These are phyloP conservation scores for Silurus aristotelis DNA, from an alignment of 2,797 vertebrate species.

Conservation along the genomic window DNA sequence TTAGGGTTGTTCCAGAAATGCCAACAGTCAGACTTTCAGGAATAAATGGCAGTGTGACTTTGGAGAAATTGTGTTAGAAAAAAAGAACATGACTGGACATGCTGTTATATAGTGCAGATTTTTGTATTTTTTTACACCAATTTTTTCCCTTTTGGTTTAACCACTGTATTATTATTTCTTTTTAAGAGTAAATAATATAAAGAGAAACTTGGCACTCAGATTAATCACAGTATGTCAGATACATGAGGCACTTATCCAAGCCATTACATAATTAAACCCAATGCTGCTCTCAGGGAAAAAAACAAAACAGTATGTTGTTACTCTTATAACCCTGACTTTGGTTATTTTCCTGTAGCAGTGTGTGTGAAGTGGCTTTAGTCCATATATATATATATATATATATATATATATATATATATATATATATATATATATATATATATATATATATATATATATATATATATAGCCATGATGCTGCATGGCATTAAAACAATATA, in stretches of 20 bases:
- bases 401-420: no score
- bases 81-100: background rate
- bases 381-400: no score
- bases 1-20: background rate
- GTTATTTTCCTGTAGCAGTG: background rate
- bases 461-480: no score
- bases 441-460: no score
- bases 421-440: no score
- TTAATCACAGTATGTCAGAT: background rate
- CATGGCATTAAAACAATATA: no score
- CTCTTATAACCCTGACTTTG: background rate
- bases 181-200: background rate
- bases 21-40: background rate
- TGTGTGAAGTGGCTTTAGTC: background rate
- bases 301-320: background rate
- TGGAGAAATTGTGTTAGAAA: background rate
- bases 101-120: background rate
- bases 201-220: background rate
- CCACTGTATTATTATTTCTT: background rate
- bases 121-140: background rate
- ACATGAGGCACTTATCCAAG: background rate
- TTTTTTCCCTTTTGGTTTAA: background rate
- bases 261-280: background rate
- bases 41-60: background rate
- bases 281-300: background rate